Base-by-base conservation (phyloP, 2,797 vertebrate genomes). In the Pampus argenteus region DNA sequence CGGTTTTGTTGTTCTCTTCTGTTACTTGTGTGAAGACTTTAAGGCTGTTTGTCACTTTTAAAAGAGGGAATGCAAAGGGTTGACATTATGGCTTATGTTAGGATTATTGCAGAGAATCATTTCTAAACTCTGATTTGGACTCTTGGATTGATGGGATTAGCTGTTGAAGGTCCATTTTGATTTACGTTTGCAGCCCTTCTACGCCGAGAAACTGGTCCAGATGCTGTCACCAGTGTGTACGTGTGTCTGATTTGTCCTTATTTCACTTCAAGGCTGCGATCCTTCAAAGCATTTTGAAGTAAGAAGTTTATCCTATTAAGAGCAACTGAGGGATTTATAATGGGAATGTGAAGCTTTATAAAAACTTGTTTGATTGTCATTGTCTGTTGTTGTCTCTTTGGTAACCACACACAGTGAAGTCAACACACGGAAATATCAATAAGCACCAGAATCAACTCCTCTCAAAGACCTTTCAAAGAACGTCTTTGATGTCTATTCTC, bases 401-500 rank as follows among this genome's bases (percentile, higher is more conserved):
- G 54, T 71, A 78, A 86, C 77, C 58, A 49, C 63, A 68, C 54
- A 63, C 31, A 66, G 60, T 78, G 55, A 76, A 82, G 74, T 81
- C 74, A 62, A 75, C n/a, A 65, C 76, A 14, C 26, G 55, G 48
- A 68, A 71, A 79, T 81, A 82, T 85, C 84, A 88, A 74, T 79
- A 69, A 58, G 75, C 20, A 71, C 68, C 71, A 15, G 45, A 79
- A 73, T 81, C 74, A 49, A 78, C 72, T 78, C 51, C 68, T 71
- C 80, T 86, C 29, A 83, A 72, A 86, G 71, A 74, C 66, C 18
- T 5, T 36, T 36, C 34, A 36, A 67, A 68, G 69, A 54, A 77
- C n/a, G 7, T 57, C 86, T 91, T 81, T 89, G 75, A 85, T 84
- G 83, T 90, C 60, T 40, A 69, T 73, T 84, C 78, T 79, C 55